These are phyloP conservation scores for Plectrocnemia conspersa DNA, from an alignment of 1,140 invertebrate genomes.

Conservation along the genomic window DNA sequence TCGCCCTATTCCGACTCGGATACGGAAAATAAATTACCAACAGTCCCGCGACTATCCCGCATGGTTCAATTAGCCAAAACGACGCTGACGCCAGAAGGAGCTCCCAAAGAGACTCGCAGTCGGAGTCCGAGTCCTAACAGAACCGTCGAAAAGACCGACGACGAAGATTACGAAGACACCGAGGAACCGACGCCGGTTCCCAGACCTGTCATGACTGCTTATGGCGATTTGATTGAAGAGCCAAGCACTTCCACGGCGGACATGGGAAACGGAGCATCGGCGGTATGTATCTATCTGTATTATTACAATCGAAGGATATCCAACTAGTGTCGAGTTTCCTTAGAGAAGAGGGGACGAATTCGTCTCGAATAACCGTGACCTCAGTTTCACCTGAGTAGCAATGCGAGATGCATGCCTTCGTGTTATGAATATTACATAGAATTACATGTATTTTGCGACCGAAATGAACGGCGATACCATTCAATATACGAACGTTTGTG, in stretches of 20 bases:
- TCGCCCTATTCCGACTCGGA: conserved; percentile 28
- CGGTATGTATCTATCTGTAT: too few relatives aligned
- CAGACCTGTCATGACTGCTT: conserved; percentile 41
- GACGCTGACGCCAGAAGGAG: conserved; percentile 37
- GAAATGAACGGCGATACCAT: conserved; percentile 10
- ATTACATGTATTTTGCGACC: too few relatives aligned
- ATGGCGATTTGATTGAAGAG: conserved; percentile 47
- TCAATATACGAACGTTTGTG: conserved; percentile 39
- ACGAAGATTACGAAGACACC: conserved; percentile 41
- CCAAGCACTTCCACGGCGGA: conserved; percentile 36
- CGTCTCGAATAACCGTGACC: neutral
- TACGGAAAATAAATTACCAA: conserved; percentile 30
- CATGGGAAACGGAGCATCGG: conserved; percentile 37
- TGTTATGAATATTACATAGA: neutral
- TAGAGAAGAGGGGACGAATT: too few relatives aligned
- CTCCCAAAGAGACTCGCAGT: conserved; percentile 1
- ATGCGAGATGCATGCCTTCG: neutral
- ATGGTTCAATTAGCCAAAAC: conserved; percentile 46
- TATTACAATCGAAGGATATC: too few relatives aligned
- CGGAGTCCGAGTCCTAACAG: conserved; percentile 9
- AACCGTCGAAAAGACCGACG: conserved; percentile 31
- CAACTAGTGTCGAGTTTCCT: too few relatives aligned
- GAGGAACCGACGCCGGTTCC: conserved; percentile 42
- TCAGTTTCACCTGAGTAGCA: neutral
- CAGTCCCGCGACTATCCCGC: conserved; percentile 43